Evolutionary conservation across 2,797 vertebrate species (phyloP).

Genomic region (Yasuhikotakia modesta): DNA sequence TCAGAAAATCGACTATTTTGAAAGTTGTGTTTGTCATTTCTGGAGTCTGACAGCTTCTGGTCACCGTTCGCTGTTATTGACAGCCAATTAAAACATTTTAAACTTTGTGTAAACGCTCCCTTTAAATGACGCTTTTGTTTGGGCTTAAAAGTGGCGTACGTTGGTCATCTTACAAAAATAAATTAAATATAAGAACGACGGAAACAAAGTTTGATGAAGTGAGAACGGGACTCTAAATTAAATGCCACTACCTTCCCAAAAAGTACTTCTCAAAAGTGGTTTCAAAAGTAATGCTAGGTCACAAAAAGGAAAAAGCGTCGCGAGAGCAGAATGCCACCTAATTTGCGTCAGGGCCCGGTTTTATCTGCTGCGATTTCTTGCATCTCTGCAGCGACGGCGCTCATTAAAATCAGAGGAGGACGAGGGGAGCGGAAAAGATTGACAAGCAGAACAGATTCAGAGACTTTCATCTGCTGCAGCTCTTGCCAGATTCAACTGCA

Average conservation of each 20-base stretch:
- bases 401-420: slow-evolving; percentile 47
- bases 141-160: background rate
- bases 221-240: background rate
- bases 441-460: slow-evolving; percentile 46
- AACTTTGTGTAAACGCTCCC: background rate
- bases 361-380: background rate
- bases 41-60: background rate
- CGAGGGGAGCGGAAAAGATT: slow-evolving; percentile 41
- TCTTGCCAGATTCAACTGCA: slow-evolving; percentile 36
- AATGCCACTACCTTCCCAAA: background rate
- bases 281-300: slow-evolving; percentile 22
- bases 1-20: background rate
- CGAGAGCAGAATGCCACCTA: slow-evolving; percentile 16
- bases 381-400: slow-evolving; percentile 1
- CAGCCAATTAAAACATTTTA: background rate
- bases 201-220: slow-evolving; percentile 3
- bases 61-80: background rate
- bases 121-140: background rate
- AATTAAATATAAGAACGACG: slow-evolving; percentile 6
- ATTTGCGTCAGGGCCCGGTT: slow-evolving; percentile 24
- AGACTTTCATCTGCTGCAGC: slow-evolving; percentile 41
- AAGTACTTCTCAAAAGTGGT: slow-evolving; percentile 1
- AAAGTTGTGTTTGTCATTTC: background rate
- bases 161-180: background rate
- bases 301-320: slow-evolving; percentile 19